Evolutionary conservation across 1,140 invertebrate species (phyloP).

Genomic region (Macrocentrus cingulum): DNA sequence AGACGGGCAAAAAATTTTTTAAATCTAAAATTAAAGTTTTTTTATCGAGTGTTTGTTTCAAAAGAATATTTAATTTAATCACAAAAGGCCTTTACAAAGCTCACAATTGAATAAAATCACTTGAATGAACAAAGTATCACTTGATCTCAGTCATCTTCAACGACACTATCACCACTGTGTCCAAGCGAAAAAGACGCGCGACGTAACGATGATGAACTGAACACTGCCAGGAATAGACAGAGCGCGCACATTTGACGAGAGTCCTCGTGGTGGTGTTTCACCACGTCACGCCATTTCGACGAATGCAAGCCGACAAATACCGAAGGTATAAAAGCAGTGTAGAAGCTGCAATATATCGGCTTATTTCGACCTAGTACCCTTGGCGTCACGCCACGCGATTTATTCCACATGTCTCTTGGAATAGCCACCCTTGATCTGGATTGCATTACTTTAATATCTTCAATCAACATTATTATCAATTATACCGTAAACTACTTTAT

Average conservation of each 20-base stretch:
- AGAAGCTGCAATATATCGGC: neutral
- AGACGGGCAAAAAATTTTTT: neutral
- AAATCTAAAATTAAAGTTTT: too few species aligned
- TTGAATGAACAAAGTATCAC: too few species aligned
- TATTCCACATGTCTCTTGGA: slow-evolving; percentile 8
- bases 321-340: neutral
- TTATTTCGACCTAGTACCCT: slow-evolving; percentile 25
- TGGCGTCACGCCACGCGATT: slow-evolving; percentile 10
- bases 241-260: slow-evolving; percentile 31
- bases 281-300: slow-evolving; percentile 36
- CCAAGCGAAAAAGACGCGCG: slow-evolving; percentile 37
- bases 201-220: slow-evolving; percentile 44
- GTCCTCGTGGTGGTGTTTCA: slow-evolving; percentile 36
- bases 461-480: too few species aligned
- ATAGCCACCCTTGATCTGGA: slow-evolving; percentile 22
- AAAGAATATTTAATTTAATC: too few species aligned
- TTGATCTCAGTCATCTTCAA: too few species aligned
- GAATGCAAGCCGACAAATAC: slow-evolving; percentile 24
- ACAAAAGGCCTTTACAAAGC: too few species aligned
- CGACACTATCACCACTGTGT: too few species aligned
- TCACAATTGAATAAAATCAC: too few species aligned
- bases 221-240: slow-evolving; percentile 57
- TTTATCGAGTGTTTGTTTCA: too few species aligned
- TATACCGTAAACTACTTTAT: too few species aligned
- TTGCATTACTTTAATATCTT: too few species aligned